phyloP scores from a whole-genome alignment of 2,888 invertebrate genomes.

The Holacanthella duospinosa region DNA sequence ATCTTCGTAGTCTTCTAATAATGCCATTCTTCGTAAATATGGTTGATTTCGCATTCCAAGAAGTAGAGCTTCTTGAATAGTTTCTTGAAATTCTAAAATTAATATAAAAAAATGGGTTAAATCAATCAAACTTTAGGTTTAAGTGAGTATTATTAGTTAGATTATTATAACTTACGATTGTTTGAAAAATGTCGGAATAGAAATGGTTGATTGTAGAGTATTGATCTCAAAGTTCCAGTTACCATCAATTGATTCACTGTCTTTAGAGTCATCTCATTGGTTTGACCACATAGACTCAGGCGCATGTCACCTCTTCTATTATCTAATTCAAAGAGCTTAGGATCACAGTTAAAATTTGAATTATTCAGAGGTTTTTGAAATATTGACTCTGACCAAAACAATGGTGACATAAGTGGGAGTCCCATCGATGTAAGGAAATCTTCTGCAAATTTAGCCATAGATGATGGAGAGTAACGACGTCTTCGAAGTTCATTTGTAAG shows the following conservation, averaged over 20 bases:
- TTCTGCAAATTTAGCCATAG: conserved; percentile 7
- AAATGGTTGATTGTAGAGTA: background rate
- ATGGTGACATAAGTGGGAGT: conserved; percentile 1
- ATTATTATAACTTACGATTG: background rate
- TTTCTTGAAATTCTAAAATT: background rate
- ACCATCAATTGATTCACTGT: conserved; percentile 1
- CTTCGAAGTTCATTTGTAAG: background rate
- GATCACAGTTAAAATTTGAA: background rate
- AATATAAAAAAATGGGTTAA: background rate
- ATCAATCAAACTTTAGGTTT: background rate
- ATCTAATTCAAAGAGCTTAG: background rate
- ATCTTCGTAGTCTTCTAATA: conserved; percentile 1
- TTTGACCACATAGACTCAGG: conserved; percentile 4
- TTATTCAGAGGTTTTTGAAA: background rate
- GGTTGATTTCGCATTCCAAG: background rate
- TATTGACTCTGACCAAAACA: conserved; percentile 6
- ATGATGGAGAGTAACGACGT: background rate
- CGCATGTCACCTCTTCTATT: background rate
- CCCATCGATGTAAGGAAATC: background rate
- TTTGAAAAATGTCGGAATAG: background rate
- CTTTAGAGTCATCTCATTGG: background rate
- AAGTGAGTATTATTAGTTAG: background rate
- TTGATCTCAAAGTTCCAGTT: background rate
- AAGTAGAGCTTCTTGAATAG: background rate
- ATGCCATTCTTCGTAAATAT: background rate